phyloP scores from a whole-genome alignment of 2,797 vertebrate species.

The Pseudochaenichthys georgianus region DNA sequence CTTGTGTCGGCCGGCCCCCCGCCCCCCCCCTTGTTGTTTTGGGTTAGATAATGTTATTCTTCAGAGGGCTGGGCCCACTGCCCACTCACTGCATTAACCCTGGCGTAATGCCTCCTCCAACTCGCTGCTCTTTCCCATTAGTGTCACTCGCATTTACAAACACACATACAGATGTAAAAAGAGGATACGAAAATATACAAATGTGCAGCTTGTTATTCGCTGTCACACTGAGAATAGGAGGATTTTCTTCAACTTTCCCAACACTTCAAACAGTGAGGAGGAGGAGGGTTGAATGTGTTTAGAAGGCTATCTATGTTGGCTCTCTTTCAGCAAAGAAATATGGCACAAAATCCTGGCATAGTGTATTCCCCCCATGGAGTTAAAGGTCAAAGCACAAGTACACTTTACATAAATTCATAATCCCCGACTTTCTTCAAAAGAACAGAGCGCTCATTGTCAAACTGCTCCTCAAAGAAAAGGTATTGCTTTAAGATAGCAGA shows the following conservation, averaged over 20 bases:
- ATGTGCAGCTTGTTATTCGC: conserved; percentile 18
- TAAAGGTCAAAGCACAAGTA: conserved; percentile 65
- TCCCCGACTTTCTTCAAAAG: conserved; percentile 52
- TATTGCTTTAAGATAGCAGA: conserved; percentile 32
- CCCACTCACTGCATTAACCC: conserved; percentile 69
- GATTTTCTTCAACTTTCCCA: conserved; percentile 19
- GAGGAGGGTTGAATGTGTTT: conserved; percentile 26
- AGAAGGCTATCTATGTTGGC: conserved; percentile 60
- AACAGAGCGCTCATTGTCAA: conserved; percentile 27
- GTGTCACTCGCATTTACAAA: conserved; percentile 31
- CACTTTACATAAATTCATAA: conserved; percentile 68
- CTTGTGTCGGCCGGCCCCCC: conserved; percentile 65
- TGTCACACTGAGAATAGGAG: neutral
- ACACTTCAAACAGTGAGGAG: conserved; percentile 33
- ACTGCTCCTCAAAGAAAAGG: conserved; percentile 31
- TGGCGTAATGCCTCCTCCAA: conserved; percentile 31
- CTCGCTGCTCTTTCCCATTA: conserved; percentile 27
- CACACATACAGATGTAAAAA: neutral
- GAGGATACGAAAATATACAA: conserved; percentile 23
- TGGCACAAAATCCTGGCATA: conserved; percentile 45
- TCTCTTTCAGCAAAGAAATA: conserved; percentile 49
- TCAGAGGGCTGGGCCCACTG: conserved; percentile 72
- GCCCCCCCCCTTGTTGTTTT: conserved; percentile 69
- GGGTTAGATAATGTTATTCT: conserved; percentile 85
- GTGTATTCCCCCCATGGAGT: conserved; percentile 35